Conservation (phyloP, 2,888 invertebrate genomes). For the Acronicta leporina region DNA sequence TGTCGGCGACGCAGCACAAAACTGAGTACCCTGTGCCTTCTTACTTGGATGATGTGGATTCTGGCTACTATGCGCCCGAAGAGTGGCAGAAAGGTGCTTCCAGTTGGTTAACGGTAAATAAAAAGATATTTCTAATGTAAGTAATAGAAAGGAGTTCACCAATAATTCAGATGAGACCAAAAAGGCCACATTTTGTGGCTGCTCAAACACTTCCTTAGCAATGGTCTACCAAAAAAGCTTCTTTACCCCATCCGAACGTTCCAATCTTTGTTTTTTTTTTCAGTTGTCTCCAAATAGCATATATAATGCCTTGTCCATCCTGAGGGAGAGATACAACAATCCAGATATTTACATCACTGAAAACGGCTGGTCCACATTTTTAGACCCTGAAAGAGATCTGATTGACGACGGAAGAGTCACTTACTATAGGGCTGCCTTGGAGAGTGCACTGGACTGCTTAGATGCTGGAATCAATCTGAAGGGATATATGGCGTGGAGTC, state of each 20-base stretch:
- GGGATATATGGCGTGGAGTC: conserved; percentile 90
- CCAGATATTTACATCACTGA: conserved; percentile 88
- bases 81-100: conserved; percentile 31
- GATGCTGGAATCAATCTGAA: conserved; percentile 80
- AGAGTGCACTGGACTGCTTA: conserved; percentile 74
- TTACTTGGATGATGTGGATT: conserved; percentile 24
- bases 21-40: conserved; percentile 15
- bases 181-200: no score
- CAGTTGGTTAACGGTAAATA: conserved; percentile 33
- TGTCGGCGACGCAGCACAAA: conserved; percentile 58
- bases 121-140: no score
- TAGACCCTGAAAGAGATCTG: conserved; percentile 54
- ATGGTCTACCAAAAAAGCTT: no score
- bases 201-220: no score
- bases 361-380: conserved; percentile 85
- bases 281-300: conserved; percentile 42
- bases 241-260: no score
- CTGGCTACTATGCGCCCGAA: conserved; percentile 14
- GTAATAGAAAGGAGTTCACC: no score
- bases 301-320: conserved; percentile 19
- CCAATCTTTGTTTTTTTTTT: no score
- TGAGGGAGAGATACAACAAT: conserved; percentile 65
- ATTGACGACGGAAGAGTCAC: conserved; percentile 78
- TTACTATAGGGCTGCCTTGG: conserved; percentile 77
- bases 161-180: no score